Evolutionary conservation across 2,113 vertebrate genomes (phyloP), one percentile per base, ranked within the genome.

Genomic region (Semnornis frantzii): DNA sequence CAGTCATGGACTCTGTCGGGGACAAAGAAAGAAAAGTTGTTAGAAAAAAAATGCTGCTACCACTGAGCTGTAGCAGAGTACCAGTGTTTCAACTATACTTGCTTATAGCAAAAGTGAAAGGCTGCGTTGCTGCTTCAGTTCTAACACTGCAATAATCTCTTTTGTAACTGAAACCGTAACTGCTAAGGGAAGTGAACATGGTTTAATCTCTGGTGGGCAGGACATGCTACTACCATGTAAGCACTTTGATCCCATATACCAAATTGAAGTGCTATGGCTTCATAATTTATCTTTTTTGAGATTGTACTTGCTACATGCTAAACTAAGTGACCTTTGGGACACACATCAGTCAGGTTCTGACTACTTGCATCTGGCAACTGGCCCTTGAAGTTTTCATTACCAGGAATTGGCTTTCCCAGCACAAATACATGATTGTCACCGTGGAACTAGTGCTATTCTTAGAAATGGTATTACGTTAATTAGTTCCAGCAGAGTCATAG

Each of bases 1-100:
- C 69, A 12, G 97, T 98, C 99, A 99, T 99, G 69, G 98, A 98
- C 19, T 97, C 99, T 99, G 83, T 27, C 24, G 46, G 92, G 70
- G 60, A 63, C 62, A 87, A 74, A 73, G 57, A 92, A 60, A 63
- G 30, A 69, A 19, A 89, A 73, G 65, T 52, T 46, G 7, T 7
- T 48, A 72, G 34, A 58, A 83, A 73, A 78, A 78, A 73, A 52
- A 52, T 34, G 80, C 90, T 94, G 88, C 90, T 96, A 68, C 39
- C 66, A 71, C 59, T 46, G 87, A 79, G 71, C 87, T 87, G 75
- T 89, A 89, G 81, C 72, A 28, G 37, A 85, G 70, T 46, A 64
- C 39, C 30, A 34, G 52, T 58, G 52, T 64, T 92, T 85, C 79
- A 66, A 34, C 88, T 91, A 13, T 15, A 58, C 58, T 87, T 85